Conservation (phyloP, 53 echinoderm and acorn worm species). For the Henricia sp. region DNA sequence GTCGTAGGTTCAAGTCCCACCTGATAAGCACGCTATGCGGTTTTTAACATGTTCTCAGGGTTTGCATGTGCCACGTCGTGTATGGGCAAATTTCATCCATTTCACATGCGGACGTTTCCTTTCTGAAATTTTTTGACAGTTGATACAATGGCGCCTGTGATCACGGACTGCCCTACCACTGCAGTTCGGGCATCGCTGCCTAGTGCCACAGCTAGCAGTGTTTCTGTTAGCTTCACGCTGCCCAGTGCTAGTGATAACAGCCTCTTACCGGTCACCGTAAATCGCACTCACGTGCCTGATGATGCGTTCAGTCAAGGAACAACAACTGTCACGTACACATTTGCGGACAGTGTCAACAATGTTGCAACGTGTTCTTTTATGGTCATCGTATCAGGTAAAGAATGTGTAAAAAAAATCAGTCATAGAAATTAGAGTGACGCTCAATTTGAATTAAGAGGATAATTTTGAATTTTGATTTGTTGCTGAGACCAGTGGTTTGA, state of each 20-base stretch:
- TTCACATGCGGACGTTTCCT: no score
- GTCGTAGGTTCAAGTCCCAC: no score
- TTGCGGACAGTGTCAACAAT: constrained; percentile 53
- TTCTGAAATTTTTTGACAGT: constrained; percentile 27
- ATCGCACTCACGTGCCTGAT: constrained; percentile 38
- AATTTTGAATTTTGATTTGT: no score
- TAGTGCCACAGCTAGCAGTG: neutral
- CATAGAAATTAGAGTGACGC: neutral
- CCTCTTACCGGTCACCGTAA: constrained; percentile 1
- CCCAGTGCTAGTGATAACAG: constrained; percentile 65
- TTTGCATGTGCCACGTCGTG: no score
- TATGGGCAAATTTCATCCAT: no score
- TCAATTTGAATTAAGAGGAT: no score
- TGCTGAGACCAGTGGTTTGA: no score
- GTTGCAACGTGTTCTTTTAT: constrained; percentile 24
- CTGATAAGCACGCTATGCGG: no score
- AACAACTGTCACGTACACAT: constrained; percentile 55
- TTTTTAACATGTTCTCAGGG: no score
- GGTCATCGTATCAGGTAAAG: constrained; percentile 42
- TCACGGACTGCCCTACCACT: constrained; percentile 24
- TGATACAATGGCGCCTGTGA: constrained; percentile 48
- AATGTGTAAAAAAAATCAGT: no score
- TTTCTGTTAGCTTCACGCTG: constrained; percentile 26
- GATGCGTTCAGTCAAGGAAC: constrained; percentile 51
- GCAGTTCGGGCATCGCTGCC: neutral